Conservation (phyloP, 1,140 invertebrate species). For the Euwallacea similis region DNA sequence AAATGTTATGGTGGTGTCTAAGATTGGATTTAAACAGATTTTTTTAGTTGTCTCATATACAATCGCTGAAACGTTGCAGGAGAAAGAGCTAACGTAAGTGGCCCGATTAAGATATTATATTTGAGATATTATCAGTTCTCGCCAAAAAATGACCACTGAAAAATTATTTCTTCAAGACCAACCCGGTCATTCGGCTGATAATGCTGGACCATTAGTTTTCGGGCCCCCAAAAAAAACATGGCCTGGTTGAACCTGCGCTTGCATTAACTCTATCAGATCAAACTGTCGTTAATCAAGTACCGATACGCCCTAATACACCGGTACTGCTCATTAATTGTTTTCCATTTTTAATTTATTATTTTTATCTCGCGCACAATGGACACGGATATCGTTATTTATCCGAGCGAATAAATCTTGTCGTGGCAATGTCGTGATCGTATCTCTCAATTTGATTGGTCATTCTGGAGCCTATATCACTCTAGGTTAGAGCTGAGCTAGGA, state of each 20-base stretch:
- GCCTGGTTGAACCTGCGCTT: not conserved
- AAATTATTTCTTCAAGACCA: too few relatives aligned
- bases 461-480: not conserved
- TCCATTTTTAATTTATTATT: slow-evolving; percentile 16
- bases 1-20: too few relatives aligned
- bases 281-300: slow-evolving; percentile 15
- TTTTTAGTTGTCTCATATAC: too few relatives aligned
- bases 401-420: slow-evolving; percentile 1
- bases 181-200: too few relatives aligned
- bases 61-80: too few relatives aligned
- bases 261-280: slow-evolving; percentile 3
- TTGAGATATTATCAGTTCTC: too few relatives aligned
- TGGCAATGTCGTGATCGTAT: slow-evolving; percentile 3
- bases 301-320: slow-evolving; percentile 13
- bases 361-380: slow-evolving; percentile 11
- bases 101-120: too few relatives aligned
- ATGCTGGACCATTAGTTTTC: too few relatives aligned
- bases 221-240: too few relatives aligned
- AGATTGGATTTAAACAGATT: too few relatives aligned
- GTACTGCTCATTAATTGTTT: slow-evolving; percentile 11
- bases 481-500: not conserved
- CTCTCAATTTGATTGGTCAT: not conserved
- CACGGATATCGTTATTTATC: slow-evolving; percentile 8
- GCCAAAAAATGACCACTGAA: too few relatives aligned
- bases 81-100: too few relatives aligned